Base-by-base conservation (phyloP, 2,888 invertebrate species). In the Torymus aiolomorphi region DNA sequence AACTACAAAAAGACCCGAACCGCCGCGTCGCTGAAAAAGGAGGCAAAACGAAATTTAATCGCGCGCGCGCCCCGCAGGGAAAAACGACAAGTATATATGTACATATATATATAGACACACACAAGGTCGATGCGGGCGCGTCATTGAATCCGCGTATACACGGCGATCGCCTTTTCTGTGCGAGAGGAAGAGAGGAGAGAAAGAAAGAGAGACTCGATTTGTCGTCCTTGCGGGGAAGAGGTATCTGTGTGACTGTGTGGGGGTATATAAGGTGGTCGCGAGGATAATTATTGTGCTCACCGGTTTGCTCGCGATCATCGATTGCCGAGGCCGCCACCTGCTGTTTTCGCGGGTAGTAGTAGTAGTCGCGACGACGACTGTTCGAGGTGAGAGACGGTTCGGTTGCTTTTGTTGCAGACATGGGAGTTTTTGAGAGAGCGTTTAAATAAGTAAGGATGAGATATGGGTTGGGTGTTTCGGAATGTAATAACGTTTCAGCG, bases 241-340 rank as follows among this genome's bases (percentile, higher is more conserved):
- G 8, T 42, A 1, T 10, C 5, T 42, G 42, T 42, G 42, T 42
- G 8, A 8, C 5, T 42, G 42, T 42, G 42, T 42, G 8, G 1
- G 42, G 5, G 8, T 42, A 42, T 42, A 42, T 42, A 42, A 65
- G 11, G 16, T 42, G 20, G 62, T 82, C 78, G 69, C 76, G 78
- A 54, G 83, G 81, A 85, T 86, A 86, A 86, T 85, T 84, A 83
- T 81, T 31, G 1, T 2, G 51, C 20, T 54, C 24, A 12, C 20
- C 24, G 20, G 18, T 51, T 20, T 42, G 52, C 79, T 54, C 75
- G 61, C 70, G 63, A 76, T 78, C 87, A 84, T 85, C 84, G 84
- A 85, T 85, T 84, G 52, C n/a, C n/a, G n/a, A 56, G 1, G 42
- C 42, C 42, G 42, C 42, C 42, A 42, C 42, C 8, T 42, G 42